A percentile compares a stretch with the other conserved stretches of the same genome.
Evolutionary conservation across 92 coral and sea anemone genomes (phyloP).

Genomic region (Nematostella vectensis): DNA sequence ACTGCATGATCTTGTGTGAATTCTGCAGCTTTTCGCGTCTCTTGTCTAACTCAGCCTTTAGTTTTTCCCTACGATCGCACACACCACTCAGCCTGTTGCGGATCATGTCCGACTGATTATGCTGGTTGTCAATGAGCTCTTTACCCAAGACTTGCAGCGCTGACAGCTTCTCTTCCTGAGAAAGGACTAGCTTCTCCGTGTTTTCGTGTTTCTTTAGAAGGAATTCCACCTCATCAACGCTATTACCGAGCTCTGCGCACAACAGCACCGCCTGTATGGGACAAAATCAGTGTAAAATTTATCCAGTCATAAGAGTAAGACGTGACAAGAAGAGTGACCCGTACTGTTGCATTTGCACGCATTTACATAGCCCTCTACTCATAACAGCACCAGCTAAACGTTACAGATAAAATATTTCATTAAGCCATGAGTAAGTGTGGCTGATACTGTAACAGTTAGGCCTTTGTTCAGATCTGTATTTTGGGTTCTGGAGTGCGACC

Average conservation of each 20-base stretch:
- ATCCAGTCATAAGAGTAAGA: neutral
- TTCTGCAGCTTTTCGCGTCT: slow-evolving; percentile 73
- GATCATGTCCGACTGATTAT: slow-evolving; percentile 52
- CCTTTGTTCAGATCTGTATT: too few species aligned
- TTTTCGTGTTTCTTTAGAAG: slow-evolving; percentile 87
- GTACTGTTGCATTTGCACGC: too few species aligned
- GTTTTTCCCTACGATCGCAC: slow-evolving; percentile 62
- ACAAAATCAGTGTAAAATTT: neutral
- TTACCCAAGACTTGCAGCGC: slow-evolving; percentile 62
- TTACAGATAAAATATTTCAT: too few species aligned
- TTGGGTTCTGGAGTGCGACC: too few species aligned
- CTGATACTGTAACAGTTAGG: too few species aligned
- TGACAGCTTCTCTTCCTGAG: slow-evolving; percentile 71
- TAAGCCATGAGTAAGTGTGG: too few species aligned
- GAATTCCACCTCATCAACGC: slow-evolving; percentile 87
- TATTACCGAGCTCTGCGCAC: slow-evolving; percentile 83
- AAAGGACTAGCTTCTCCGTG: slow-evolving; percentile 60
- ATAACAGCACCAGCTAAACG: too few species aligned
- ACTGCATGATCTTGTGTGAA: slow-evolving; percentile 78
- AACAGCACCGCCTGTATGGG: slow-evolving; percentile 85
- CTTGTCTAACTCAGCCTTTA: slow-evolving; percentile 53
- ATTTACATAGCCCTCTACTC: too few species aligned
- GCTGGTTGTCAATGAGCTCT: slow-evolving; percentile 48
- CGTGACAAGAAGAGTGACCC: too few species aligned
- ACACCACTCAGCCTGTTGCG: slow-evolving; percentile 48